Conservation (phyloP, 2,113 vertebrate species). For the Pelecanus crispus region DNA sequence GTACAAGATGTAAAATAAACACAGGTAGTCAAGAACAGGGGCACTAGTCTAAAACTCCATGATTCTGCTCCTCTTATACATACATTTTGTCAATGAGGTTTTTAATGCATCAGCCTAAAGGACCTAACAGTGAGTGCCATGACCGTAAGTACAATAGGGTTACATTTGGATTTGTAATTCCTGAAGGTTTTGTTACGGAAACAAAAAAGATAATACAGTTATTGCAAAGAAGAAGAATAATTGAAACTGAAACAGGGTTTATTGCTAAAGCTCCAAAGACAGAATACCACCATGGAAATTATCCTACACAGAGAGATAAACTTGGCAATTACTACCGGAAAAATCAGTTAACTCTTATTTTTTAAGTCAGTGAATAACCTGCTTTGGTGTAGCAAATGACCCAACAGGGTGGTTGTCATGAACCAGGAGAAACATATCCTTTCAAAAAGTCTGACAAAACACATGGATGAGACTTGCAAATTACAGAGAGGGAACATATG, state of each 20-base stretch:
- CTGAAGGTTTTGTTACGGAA: not conserved
- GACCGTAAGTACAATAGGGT: not conserved
- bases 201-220: not conserved
- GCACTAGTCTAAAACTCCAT: not conserved
- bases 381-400: not conserved
- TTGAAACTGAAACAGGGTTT: not conserved
- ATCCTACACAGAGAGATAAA: not conserved
- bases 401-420: not conserved
- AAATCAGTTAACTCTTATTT: not conserved
- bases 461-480: not conserved
- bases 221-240: not conserved
- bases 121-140: not conserved
- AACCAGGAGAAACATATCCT: not conserved
- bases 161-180: not conserved
- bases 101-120: not conserved
- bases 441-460: not conserved
- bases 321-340: not conserved
- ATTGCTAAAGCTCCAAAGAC: not conserved
- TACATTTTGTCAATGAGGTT: not conserved
- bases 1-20: not conserved
- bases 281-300: not conserved
- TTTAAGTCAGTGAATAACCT: not conserved
- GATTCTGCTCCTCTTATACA: not conserved
- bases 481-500: not conserved
- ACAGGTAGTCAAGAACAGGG: not conserved